Conservation (phyloP, 2,797 vertebrate genomes). For the Sphaeramia orbicularis region DNA sequence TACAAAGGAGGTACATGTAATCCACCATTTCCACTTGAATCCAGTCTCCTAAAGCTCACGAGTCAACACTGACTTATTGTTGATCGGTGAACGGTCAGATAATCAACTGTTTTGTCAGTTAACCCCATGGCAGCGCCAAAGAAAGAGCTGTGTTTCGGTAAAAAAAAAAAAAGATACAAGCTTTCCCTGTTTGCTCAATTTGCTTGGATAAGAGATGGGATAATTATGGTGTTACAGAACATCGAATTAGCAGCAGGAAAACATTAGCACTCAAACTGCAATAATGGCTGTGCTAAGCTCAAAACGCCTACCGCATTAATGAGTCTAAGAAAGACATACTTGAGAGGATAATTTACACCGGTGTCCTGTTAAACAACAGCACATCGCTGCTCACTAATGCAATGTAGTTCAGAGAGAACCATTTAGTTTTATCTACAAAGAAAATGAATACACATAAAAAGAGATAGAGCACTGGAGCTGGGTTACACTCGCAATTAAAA, state of each 20-base stretch:
- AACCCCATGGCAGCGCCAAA: background rate
- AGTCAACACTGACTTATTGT: conserved; percentile 39
- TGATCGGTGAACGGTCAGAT: conserved; percentile 34
- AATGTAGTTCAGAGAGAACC: background rate
- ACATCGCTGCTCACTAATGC: conserved; percentile 5
- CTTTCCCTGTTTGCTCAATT: conserved; percentile 50
- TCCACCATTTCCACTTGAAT: conserved; percentile 11
- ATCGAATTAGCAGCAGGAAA: conserved; percentile 63
- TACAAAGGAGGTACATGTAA: conserved; percentile 21
- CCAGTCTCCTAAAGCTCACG: background rate
- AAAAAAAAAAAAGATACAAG: conserved; percentile 20
- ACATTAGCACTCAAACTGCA: conserved; percentile 49
- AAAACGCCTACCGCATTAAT: conserved; percentile 54
- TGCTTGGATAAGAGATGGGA: conserved; percentile 46
- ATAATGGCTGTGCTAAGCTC: conserved; percentile 49
- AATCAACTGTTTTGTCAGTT: conserved; percentile 11
- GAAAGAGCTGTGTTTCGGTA: conserved; percentile 35
- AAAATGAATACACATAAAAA: background rate
- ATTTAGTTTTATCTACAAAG: conserved; percentile 7
- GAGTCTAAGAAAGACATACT: conserved; percentile 34
- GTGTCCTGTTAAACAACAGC: conserved; percentile 9
- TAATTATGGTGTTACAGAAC: conserved; percentile 66
- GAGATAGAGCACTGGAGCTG: background rate
- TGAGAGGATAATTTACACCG: conserved; percentile 48
- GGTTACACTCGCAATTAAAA: background rate